phyloP scores from a whole-genome alignment of 1,140 invertebrate genomes.

The Pseudomyrmex pallidus region DNA sequence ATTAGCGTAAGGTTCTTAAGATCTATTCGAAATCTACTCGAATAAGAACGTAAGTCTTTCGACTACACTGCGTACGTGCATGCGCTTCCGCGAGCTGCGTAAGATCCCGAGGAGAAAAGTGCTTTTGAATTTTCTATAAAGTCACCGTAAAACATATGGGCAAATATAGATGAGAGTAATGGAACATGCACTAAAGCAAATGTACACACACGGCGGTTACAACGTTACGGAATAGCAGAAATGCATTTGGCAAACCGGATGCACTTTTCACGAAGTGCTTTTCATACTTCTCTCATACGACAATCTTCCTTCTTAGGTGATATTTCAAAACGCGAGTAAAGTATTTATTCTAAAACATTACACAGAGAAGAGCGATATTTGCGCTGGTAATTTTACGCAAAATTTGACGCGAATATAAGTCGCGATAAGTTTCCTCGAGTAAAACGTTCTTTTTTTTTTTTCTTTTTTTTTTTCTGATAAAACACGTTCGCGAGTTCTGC shows the following conservation, averaged over 20 bases:
- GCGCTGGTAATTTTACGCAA: no score
- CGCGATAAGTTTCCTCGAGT: neutral
- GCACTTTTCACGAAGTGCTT: conserved; percentile 47
- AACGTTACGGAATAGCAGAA: conserved; percentile 33
- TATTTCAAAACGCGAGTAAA: neutral
- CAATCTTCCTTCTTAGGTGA: neutral
- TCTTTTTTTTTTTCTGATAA: neutral
- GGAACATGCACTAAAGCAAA: conserved; percentile 44
- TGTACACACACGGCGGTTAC: conserved; percentile 21
- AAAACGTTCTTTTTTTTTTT: neutral
- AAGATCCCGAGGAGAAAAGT: neutral
- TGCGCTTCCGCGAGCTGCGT: neutral
- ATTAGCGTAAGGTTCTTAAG: no score
- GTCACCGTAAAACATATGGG: neutral
- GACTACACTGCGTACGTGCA: neutral
- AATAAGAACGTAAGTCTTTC: no score
- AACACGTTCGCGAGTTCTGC: neutral
- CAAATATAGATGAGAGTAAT: conserved; percentile 30
- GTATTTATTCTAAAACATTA: no score
- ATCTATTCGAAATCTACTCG: no score
- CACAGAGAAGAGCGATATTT: no score
- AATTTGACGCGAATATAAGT: no score
- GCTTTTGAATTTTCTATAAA: conserved; percentile 34
- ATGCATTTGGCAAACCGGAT: conserved; percentile 53
- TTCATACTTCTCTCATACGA: neutral